Conservation (phyloP, 2,888 invertebrate genomes). For the Tinea pellionella region DNA sequence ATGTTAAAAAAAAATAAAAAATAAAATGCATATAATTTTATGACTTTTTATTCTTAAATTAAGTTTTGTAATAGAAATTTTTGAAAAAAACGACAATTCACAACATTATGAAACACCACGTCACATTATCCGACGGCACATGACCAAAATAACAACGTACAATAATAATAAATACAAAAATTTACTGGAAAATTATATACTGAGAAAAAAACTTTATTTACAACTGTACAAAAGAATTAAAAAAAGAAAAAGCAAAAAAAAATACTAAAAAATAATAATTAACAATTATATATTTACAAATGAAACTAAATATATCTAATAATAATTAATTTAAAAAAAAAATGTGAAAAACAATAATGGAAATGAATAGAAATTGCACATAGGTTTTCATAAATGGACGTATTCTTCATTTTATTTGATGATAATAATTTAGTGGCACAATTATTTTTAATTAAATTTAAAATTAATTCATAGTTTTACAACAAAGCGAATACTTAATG, state of each 20-base stretch:
- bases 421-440: constrained; percentile 27
- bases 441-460: constrained; percentile 7
- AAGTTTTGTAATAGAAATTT: constrained; percentile 61
- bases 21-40: constrained; percentile 26
- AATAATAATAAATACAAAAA: constrained; percentile 38
- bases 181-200: constrained; percentile 9
- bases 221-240: constrained; percentile 64
- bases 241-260: neutral
- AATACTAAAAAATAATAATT: too few species aligned
- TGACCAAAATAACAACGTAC: neutral
- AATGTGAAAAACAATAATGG: constrained; percentile 27
- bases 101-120: constrained; percentile 51
- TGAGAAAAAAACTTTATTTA: constrained; percentile 47
- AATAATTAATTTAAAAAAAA: constrained; percentile 14
- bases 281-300: neutral
- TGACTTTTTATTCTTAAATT: constrained; percentile 48
- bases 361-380: constrained; percentile 67
- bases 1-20: too few species aligned
- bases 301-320: constrained; percentile 39
- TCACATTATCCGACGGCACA: neutral
- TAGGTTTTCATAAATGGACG: constrained; percentile 55
- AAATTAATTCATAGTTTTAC: neutral
- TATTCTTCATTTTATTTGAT: constrained; percentile 24
- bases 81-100: constrained; percentile 51
- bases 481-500: too few species aligned